Conservation (phyloP, 2,113 vertebrate species). For the Solea senegalensis region DNA sequence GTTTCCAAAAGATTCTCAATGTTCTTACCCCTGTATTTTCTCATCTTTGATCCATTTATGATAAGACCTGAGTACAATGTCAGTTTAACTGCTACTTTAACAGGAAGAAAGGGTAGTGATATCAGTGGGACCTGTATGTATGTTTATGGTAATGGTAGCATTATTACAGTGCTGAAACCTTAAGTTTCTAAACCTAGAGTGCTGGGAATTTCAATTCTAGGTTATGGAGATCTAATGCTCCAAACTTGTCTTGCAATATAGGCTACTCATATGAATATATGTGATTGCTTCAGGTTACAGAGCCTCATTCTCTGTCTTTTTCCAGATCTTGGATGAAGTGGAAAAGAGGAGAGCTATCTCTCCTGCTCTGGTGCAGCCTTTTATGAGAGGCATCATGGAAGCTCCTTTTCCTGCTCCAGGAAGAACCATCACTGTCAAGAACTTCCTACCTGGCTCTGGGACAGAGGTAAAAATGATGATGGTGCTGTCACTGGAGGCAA, state of each 20-base stretch:
- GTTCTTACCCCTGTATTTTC: no score
- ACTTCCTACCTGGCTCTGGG: slow-evolving; percentile 95
- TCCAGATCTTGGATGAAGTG: slow-evolving; percentile 95
- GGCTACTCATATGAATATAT: background rate
- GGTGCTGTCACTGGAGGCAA: background rate
- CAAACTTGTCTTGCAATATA: background rate
- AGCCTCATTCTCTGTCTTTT: slow-evolving; percentile 1
- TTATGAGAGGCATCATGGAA: slow-evolving; percentile 98
- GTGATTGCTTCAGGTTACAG: background rate
- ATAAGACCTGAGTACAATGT: no score
- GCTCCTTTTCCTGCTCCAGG: slow-evolving; percentile 96
- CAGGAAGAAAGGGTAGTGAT: no score
- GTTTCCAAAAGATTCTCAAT: background rate
- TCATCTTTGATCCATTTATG: no score
- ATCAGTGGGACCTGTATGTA: no score
- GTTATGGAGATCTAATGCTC: background rate
- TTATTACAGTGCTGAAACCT: background rate
- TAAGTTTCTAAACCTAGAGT: background rate
- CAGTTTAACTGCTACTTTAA: no score
- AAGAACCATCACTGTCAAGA: slow-evolving; percentile 92
- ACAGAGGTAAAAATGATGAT: slow-evolving; percentile 85
- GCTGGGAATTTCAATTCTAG: background rate
- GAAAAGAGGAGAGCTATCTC: slow-evolving; percentile 97
- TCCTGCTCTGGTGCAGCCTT: slow-evolving; percentile 95
- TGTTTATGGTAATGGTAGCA: no score